A percentile compares a stretch with the other conserved stretches of the same genome.
phyloP scores from a whole-genome alignment of 2,888 invertebrate species.

The Brachyopa scutellaris region DNA sequence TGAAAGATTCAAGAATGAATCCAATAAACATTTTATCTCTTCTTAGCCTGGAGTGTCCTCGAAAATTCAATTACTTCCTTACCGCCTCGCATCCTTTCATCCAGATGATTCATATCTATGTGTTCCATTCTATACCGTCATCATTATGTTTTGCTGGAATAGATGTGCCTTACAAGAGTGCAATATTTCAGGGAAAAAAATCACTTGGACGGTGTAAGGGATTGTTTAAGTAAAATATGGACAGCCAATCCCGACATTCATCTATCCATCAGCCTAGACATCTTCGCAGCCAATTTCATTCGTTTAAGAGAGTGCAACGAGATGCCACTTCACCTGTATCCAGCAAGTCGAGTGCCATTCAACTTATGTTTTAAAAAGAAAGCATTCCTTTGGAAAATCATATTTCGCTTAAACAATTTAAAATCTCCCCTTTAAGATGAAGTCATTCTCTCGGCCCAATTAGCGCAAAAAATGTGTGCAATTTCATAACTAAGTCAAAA shows the following conservation, averaged over 20 bases:
- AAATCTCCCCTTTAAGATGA: constrained; percentile 3
- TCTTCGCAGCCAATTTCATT: constrained; percentile 19
- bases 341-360: constrained; percentile 8
- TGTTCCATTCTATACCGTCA: constrained; percentile 8
- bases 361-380: neutral
- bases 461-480: constrained; percentile 46
- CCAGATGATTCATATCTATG: constrained; percentile 38
- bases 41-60: constrained; percentile 45
- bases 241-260: constrained; percentile 14
- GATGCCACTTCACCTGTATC: constrained; percentile 5
- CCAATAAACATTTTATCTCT: constrained; percentile 62
- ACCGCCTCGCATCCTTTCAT: neutral
- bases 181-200: constrained; percentile 15
- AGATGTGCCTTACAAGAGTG: constrained; percentile 26
- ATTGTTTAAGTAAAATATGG: constrained; percentile 35
- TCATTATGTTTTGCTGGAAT: constrained; percentile 3
- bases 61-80: constrained; percentile 58
- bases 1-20: constrained; percentile 45
- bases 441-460: constrained; percentile 27
- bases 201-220: neutral
- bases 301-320: constrained; percentile 8
- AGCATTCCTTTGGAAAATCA: neutral
- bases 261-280: neutral
- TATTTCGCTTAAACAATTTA: no score
- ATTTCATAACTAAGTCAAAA: constrained; percentile 44